phyloP scores from a whole-genome alignment of 2,888 invertebrate species.

The Cephus sareptanus region DNA sequence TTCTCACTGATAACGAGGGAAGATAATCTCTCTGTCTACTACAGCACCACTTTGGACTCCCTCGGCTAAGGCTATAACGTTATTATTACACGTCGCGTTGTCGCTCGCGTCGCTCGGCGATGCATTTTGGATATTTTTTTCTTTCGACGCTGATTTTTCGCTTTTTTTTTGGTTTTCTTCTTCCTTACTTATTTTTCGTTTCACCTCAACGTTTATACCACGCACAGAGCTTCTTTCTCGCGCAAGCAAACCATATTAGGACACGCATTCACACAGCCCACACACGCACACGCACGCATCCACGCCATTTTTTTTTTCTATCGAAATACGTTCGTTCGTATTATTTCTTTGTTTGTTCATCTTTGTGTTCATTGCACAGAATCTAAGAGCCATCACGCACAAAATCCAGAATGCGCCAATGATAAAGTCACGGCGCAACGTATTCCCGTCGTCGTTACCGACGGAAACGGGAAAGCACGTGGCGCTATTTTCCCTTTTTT shows the following conservation, averaged over 20 bases:
- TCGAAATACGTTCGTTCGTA: constrained; percentile 3
- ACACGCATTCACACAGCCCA: background rate
- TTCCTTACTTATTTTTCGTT: background rate
- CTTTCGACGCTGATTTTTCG: constrained; percentile 14
- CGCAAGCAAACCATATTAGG: background rate
- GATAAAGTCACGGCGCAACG: too few relatives aligned
- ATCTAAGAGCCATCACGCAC: too few relatives aligned
- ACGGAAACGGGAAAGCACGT: too few relatives aligned
- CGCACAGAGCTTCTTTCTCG: background rate
- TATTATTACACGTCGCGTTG: background rate
- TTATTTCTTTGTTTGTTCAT: constrained; percentile 19
- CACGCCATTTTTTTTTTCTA: background rate
- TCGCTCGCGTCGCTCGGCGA: constrained; percentile 4
- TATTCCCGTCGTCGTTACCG: too few relatives aligned
- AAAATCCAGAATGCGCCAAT: too few relatives aligned
- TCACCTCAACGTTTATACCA: background rate
- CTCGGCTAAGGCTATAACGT: constrained; percentile 33
- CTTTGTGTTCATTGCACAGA: too few relatives aligned
- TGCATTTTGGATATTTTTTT: constrained; percentile 12
- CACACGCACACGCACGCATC: background rate
- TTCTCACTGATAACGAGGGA: constrained; percentile 15
- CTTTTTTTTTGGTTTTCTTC: constrained; percentile 17
- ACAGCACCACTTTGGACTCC: constrained; percentile 51
- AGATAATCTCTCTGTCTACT: constrained; percentile 36
- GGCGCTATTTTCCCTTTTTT: background rate